Evolutionary conservation across 2,113 vertebrate genomes (phyloP), one percentile per base, ranked within the genome.

Genomic region (Martes martes): DNA sequence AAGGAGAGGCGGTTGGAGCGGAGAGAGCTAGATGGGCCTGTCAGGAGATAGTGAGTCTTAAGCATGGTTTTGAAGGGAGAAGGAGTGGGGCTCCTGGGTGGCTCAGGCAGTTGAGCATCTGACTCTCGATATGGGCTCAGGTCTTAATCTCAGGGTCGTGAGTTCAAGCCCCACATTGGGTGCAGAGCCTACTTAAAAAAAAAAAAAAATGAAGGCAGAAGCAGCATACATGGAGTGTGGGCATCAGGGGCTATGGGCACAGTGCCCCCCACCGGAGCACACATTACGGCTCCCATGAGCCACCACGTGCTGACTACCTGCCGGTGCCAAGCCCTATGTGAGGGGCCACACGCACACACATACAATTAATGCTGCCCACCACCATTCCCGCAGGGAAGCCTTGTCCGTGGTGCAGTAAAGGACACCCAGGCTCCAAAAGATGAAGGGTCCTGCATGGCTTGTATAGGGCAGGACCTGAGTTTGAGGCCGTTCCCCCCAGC

Each of bases 271-370:
- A 2, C 50, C 33, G 4, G 26, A 18, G 8, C 2, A 0, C 0
- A 7, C 3, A 0, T 14, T 0, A 24, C 6, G 10, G 47, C 42
- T 69, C n/a, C 0, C 13, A 14, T 1, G 24, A 69, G 73, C n/a
- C 3, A 8, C 80, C 79, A 21, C 0, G 0, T 0, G 21, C 1
- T 7, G 31, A 14, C 24, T 15, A 47, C 85, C 69, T 39, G 59
- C 71, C 3, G 0, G 57, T 24, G 6, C 90, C 15, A 5, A 71
- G 61, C 47, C 28, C 73, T 65, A 1, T 2, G 28, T 76, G 26
- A 0, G 13, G 80, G 8, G 59, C 61, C 23, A 11, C 1, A 2
- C 6, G 0, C 11, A 6, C 5, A 9, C 1, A 0, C 23, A 11
- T 1, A 2, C 8, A 8, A 4, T 8, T 13, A 0, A 3, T 6